phyloP scores from a whole-genome alignment of 2,888 invertebrate genomes.

The Anthophora plumipes region DNA sequence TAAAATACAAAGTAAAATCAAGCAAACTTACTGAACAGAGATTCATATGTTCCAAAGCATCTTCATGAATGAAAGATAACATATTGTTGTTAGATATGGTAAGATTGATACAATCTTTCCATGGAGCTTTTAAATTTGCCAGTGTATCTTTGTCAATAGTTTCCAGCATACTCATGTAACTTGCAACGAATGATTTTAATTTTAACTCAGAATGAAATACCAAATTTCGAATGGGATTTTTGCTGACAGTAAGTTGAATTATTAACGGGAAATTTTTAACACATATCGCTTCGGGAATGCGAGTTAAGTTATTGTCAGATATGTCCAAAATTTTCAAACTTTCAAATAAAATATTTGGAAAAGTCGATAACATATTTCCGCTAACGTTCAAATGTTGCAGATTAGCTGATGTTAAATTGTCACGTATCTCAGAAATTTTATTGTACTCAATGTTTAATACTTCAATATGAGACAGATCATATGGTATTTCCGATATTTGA shows the following conservation, averaged over 20 bases:
- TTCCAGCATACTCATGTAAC: conserved; percentile 66
- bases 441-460: conserved; percentile 75
- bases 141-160: conserved; percentile 84
- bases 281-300: conserved; percentile 85
- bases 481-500: conserved; percentile 62
- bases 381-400: conserved; percentile 75
- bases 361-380: conserved; percentile 82
- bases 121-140: conserved; percentile 82
- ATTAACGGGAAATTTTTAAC: conserved; percentile 85
- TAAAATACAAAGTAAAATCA: conserved; percentile 67
- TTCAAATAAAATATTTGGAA: conserved; percentile 84
- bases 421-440: conserved; percentile 61
- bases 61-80: conserved; percentile 82
- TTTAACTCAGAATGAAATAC: conserved; percentile 85
- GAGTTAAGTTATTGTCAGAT: conserved; percentile 85
- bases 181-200: conserved; percentile 84
- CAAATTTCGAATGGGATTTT: conserved; percentile 85
- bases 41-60: conserved; percentile 83
- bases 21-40: conserved; percentile 86
- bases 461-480: conserved; percentile 60
- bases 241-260: conserved; percentile 85
- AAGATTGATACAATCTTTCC: conserved; percentile 85
- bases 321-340: conserved; percentile 85
- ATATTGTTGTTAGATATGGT: conserved; percentile 85
- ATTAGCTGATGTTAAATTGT: conserved; percentile 46